phyloP scores from a whole-genome alignment of 2,113 vertebrate species.

The Cyprinus carpio region DNA sequence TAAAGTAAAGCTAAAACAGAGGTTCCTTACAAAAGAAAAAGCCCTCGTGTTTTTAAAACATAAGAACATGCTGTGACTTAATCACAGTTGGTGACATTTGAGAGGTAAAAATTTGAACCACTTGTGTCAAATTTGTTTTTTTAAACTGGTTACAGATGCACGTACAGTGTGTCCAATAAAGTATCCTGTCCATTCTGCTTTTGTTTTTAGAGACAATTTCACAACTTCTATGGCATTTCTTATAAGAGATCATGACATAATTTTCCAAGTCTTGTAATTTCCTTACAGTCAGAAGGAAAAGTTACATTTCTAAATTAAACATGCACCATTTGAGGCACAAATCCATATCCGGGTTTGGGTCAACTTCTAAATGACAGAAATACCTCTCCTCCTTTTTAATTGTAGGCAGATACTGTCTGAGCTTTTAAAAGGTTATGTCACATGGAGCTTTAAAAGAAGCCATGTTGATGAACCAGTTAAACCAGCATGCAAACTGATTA shows the following conservation, averaged over 20 bases:
- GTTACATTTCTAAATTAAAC: not conserved
- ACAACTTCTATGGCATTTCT: not conserved
- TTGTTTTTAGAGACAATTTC: not conserved
- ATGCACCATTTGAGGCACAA: not conserved
- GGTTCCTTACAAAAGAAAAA: not conserved
- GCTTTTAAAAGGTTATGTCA: not conserved
- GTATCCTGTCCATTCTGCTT: not conserved
- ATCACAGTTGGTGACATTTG: not conserved
- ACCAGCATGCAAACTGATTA: not conserved
- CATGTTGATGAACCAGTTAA: conserved; percentile 30
- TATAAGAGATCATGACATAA: not conserved
- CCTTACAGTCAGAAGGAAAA: not conserved
- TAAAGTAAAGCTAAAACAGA: not conserved
- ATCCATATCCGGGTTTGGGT: not conserved
- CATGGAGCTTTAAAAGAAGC: not conserved
- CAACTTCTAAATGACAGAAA: not conserved
- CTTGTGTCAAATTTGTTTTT: not conserved
- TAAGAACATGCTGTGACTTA: not conserved
- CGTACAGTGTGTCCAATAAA: not conserved
- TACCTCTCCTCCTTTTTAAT: not conserved
- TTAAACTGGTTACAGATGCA: not conserved
- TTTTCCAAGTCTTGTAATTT: not conserved
- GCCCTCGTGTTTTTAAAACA: not conserved
- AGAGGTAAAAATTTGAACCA: not conserved
- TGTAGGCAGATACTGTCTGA: not conserved